Conservation (phyloP, 2,888 invertebrate species). For the Melanostoma scalare region DNA sequence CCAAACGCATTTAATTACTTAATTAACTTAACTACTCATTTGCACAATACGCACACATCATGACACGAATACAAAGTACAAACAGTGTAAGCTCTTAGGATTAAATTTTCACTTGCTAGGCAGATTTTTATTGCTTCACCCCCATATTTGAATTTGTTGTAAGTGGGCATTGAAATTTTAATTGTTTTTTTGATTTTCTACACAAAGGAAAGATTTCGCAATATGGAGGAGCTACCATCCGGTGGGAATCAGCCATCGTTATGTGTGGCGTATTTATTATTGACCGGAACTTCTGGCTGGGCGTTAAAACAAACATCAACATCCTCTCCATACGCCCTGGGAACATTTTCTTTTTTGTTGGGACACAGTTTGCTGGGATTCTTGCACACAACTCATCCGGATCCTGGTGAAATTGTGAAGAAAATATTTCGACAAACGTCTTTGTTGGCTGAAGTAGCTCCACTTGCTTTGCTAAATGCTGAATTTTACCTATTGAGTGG, state of each 20-base stretch:
- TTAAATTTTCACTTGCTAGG: not conserved
- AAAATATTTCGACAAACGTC: slow-evolving; percentile 48
- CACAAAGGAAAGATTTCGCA: slow-evolving; percentile 29
- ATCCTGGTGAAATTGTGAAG: slow-evolving; percentile 25
- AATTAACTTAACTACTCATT: not conserved
- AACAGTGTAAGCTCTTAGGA: slow-evolving; percentile 25
- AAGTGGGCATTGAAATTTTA: not conserved
- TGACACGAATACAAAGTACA: slow-evolving; percentile 16
- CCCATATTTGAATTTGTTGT: slow-evolving; percentile 28
- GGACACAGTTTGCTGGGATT: slow-evolving; percentile 73
- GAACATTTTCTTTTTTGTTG: slow-evolving; percentile 70
- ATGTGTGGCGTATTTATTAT: slow-evolving; percentile 71
- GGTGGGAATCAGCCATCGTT: slow-evolving; percentile 55
- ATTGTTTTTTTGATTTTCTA: slow-evolving; percentile 12
- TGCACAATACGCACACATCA: slow-evolving; percentile 14
- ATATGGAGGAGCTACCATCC: slow-evolving; percentile 50
- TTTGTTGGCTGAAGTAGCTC: slow-evolving; percentile 65
- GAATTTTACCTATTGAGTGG: slow-evolving; percentile 60
- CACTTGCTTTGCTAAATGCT: slow-evolving; percentile 67
- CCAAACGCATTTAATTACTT: not conserved
- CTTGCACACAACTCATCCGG: slow-evolving; percentile 64
- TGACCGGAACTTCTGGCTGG: slow-evolving; percentile 73
- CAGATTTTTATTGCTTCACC: not conserved
- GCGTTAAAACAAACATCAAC: slow-evolving; percentile 56
- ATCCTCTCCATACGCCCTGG: slow-evolving; percentile 45